phyloP scores from a whole-genome alignment of 1,140 invertebrate species.

The Parapsyche elsis region DNA sequence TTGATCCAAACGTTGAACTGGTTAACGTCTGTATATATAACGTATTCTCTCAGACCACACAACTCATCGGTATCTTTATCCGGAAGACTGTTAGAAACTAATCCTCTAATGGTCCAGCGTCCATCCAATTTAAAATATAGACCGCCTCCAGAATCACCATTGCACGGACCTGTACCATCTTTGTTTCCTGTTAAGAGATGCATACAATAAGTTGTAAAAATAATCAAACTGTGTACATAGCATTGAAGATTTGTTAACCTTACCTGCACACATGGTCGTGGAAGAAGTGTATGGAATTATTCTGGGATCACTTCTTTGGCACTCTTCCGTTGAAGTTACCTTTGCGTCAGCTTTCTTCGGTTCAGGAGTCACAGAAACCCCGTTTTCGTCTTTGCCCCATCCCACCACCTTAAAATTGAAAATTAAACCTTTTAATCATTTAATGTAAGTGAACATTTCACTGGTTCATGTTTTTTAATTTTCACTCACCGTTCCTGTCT shows the following conservation, averaged over 20 bases:
- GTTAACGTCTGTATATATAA: too few species aligned
- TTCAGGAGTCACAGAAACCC: slow-evolving; percentile 61
- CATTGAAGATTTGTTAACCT: too few species aligned
- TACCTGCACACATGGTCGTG: slow-evolving; percentile 70
- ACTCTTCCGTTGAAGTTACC: slow-evolving; percentile 69
- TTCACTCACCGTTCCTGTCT: slow-evolving; percentile 59
- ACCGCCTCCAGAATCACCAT: slow-evolving; percentile 71
- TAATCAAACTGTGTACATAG: slow-evolving; percentile 10
- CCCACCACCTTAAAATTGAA: slow-evolving; percentile 66
- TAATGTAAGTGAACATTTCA: not conserved
- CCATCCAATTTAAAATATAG: slow-evolving; percentile 63
- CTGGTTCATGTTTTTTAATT: not conserved
- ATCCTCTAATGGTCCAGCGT: too few species aligned
- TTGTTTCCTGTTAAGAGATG: slow-evolving; percentile 58
- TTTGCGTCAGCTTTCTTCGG: slow-evolving; percentile 68
- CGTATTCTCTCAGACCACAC: too few species aligned
- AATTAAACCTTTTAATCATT: not conserved
- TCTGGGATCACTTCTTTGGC: slow-evolving; percentile 67
- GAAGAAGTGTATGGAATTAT: slow-evolving; percentile 69
- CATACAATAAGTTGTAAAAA: not conserved
- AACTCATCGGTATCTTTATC: too few species aligned
- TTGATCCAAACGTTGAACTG: too few species aligned
- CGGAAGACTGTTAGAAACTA: too few species aligned
- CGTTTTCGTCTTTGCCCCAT: slow-evolving; percentile 70
- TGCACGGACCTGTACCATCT: slow-evolving; percentile 68